Conservation (phyloP, 2,113 vertebrate genomes). For the Ceyx margarethae region DNA sequence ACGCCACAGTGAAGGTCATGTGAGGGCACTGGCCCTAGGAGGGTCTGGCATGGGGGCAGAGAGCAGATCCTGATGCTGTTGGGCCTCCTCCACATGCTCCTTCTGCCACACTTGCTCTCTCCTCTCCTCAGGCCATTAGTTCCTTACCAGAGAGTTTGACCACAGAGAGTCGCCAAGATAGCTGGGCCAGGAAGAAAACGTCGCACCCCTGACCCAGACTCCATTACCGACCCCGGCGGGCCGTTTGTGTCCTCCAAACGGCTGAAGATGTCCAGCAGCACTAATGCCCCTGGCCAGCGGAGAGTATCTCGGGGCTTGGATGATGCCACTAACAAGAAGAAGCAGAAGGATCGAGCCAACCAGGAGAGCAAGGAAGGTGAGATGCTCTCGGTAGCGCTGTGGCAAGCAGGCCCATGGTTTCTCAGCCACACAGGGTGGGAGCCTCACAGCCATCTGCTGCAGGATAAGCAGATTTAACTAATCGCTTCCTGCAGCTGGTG, state of each 20-base stretch:
- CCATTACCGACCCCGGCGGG: constrained; percentile 89
- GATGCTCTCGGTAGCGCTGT: constrained; percentile 58
- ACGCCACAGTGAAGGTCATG: background rate
- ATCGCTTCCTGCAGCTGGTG: constrained; percentile 49
- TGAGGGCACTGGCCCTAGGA: background rate
- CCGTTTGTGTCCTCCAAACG: constrained; percentile 91
- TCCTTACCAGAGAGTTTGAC: constrained; percentile 87
- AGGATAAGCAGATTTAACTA: constrained; percentile 60
- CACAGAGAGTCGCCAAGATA: constrained; percentile 97
- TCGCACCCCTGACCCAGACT: constrained; percentile 96
- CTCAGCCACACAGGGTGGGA: background rate
- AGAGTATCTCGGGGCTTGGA: constrained; percentile 77
- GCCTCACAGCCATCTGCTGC: constrained; percentile 30
- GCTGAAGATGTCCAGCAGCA: constrained; percentile 87
- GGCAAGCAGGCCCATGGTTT: constrained; percentile 55
- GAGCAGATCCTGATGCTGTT: background rate
- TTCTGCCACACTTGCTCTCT: background rate
- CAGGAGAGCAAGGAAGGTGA: constrained; percentile 95
- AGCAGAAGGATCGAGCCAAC: constrained; percentile 94
- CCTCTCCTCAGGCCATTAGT: constrained; percentile 76
- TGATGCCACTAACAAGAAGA: constrained; percentile 89
- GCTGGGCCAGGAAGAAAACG: constrained; percentile 98
- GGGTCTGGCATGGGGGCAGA: background rate
- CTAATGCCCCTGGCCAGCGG: constrained; percentile 77
- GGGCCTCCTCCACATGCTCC: background rate